These are phyloP conservation scores for Acromyrmex charruanus DNA, from an alignment of 1,140 invertebrate genomes.

Conservation along the genomic window DNA sequence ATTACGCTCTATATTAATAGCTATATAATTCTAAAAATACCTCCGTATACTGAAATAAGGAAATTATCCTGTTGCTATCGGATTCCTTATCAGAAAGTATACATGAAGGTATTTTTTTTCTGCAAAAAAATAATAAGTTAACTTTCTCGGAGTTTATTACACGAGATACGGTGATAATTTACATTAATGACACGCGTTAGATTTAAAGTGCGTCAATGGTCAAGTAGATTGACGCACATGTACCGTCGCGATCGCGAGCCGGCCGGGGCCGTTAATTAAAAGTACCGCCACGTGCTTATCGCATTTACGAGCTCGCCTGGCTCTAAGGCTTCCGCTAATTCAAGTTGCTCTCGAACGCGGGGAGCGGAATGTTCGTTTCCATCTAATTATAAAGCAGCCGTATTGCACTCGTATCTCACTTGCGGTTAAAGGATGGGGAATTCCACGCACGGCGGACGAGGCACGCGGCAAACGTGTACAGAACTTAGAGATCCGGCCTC, in stretches of 20 bases:
- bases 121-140: not conserved
- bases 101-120: not conserved
- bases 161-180: not conserved
- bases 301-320: conserved; percentile 46
- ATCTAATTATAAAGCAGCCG: conserved; percentile 60
- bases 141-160: not conserved
- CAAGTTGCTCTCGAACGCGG: conserved; percentile 21
- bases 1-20: not conserved
- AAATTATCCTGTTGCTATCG: not conserved
- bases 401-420: conserved; percentile 62
- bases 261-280: conserved; percentile 54
- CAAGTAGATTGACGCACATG: conserved; percentile 22
- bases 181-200: not conserved
- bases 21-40: not conserved
- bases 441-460: conserved; percentile 43
- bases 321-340: conserved; percentile 43
- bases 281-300: conserved; percentile 61
- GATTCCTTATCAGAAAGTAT: not conserved
- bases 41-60: not conserved
- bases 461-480: conserved; percentile 1
- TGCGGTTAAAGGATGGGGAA: conserved; percentile 53
- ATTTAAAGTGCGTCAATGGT: not conserved
- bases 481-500: conserved; percentile 44
- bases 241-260: conserved; percentile 10
- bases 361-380: conserved; percentile 48